Base-by-base conservation (phyloP, 53 echinoderm and acorn worm species). In the Holothuria scabra region DNA sequence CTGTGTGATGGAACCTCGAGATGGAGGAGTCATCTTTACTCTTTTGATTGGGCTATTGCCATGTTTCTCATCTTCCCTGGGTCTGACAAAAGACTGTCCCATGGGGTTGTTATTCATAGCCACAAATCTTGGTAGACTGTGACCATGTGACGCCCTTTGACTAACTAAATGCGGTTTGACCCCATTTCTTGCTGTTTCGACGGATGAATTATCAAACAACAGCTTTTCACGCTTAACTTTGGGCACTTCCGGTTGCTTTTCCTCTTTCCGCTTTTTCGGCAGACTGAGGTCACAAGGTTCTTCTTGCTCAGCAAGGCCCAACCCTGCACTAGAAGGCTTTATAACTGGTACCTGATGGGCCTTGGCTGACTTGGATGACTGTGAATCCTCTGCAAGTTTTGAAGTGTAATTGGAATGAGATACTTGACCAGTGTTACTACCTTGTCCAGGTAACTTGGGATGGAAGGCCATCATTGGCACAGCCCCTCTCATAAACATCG, bases 1-100 rank as follows among this genome's bases (percentile, higher is more conserved):
- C 82, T 92, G 97, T 65, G 94, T 97, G 35, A 97, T 97, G 60
- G 97, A 97, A 5, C 97, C 94, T n/a, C 97, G 88, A 34, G 97
- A 88, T 31, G 88, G 74, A 13, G 94, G 92, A 18, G 97, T 94
- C 92, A 93, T 97, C 85, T 97, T 97, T 18, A 92, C 93, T 48
- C 85, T 85, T 25, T 79, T 57, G 23, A 64, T 20, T 1, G 57
- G 78, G 78, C 72, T 44, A 16, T 44, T 30, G 46, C 44, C 22
- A 44, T 38, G 46, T 18, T 52, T 64, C 30, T 64, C 28, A 12
- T 78, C 78, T 32, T 58, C 31, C 9, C 0, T 59, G 14, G 57
- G 26, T 46, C 19, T 14, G 0, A 55, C 12, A 9, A 46, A 28
- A 16, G 78, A 18, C 23, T 25, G 48, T 49, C 58, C 26, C 59